phyloP scores from a whole-genome alignment of 2,113 vertebrate species.

The Channa maculata region DNA sequence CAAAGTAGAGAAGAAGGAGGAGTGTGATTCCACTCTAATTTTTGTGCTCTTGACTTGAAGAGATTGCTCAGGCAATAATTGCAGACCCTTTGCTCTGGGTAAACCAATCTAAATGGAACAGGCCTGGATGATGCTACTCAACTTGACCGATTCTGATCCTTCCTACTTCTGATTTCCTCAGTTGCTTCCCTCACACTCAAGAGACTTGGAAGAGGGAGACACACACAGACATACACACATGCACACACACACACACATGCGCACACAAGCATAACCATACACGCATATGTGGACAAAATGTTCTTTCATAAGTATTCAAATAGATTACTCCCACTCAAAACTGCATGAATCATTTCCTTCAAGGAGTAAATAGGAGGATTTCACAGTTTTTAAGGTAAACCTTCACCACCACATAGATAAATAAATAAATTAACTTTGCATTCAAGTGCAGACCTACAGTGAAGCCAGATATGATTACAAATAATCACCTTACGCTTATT shows the following conservation, averaged over 20 bases:
- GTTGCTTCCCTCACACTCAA: conserved; percentile 36
- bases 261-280: neutral
- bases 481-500: too few relatives aligned
- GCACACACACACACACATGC: neutral
- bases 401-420: too few relatives aligned
- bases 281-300: neutral
- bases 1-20: conserved; percentile 28
- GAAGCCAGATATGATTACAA: too few relatives aligned
- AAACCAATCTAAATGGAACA: conserved; percentile 73
- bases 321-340: conserved; percentile 3
- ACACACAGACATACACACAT: neutral
- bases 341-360: neutral
- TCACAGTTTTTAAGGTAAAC: neutral
- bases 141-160: conserved; percentile 54
- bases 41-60: conserved; percentile 71
- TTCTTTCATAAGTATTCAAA: neutral
- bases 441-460: too few relatives aligned
- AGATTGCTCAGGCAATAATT: conserved; percentile 74
- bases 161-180: conserved; percentile 52
- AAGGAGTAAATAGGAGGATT: neutral
- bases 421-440: neutral
- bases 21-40: conserved; percentile 59
- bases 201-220: conserved; percentile 27
- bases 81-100: conserved; percentile 60
- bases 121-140: conserved; percentile 57